Evolutionary conservation across 2,113 vertebrate species (phyloP), one percentile per base, ranked within the genome.

Genomic region (Australoheros scitulus): DNA sequence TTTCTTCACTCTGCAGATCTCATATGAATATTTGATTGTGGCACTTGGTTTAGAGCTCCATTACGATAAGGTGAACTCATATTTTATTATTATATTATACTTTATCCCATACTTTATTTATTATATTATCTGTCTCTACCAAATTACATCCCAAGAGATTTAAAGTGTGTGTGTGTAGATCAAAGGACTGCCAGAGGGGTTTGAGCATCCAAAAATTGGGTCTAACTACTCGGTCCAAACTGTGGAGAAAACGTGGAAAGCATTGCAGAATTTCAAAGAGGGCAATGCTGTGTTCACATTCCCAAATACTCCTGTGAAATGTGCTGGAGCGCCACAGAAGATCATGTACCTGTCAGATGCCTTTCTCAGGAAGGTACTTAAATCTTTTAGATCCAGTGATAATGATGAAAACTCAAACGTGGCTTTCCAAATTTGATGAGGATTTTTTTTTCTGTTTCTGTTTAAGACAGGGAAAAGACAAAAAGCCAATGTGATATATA

Each of bases 261-360:
- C 98, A 15, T 88, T 99, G 85, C 97, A 97, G 80, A 92, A 97
- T 90, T 99, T 99, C 90, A 96, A 96, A 84, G 97, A 97, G 85
- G 98, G 98, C 64, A 99, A 99, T 58, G 98, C 98, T 52, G 88
- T 99, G 65, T 99, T 99, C 80, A 96, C 96, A 22, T 98, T 97
- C 88, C 98, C 98, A 70, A 98, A 99, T 76, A 98, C 97, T 5
- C 97, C 98, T 0, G 92, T 99, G 60, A 99, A 99, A 92, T 99
- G 98, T 91, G 97, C 96, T 3, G 98, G 98, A 14, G 98, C 98
- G 1, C 98, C 98, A 20, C 98, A 99, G 92, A 99, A 99, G 94
- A 99, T 99, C 85, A 99, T 99, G 98, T 99, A 99, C 89, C 95
- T 99, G 26, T 91, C 98, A 0, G 98, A 99, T 5, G 95, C 96